These are phyloP conservation scores for Teleogryllus oceanicus DNA, from an alignment of 2,888 invertebrate genomes.

Conservation along the genomic window DNA sequence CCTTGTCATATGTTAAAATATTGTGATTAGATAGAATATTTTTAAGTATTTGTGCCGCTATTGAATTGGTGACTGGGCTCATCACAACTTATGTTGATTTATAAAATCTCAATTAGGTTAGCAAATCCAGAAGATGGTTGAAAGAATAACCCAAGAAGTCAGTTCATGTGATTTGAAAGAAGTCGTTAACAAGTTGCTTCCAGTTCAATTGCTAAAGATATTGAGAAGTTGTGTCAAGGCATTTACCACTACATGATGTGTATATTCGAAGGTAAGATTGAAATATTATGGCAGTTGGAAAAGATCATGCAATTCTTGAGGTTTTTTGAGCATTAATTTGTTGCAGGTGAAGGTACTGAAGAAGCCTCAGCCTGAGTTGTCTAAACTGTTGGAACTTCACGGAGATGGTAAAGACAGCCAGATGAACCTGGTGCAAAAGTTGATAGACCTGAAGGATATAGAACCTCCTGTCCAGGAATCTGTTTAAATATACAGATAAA, in stretches of 20 bases:
- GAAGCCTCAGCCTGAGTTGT: constrained; percentile 95
- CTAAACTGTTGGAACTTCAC: constrained; percentile 92
- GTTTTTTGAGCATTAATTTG: neutral
- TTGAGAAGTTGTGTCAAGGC: constrained; percentile 94
- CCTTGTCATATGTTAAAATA: too few relatives aligned
- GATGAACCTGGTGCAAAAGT: constrained; percentile 69
- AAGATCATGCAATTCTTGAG: neutral
- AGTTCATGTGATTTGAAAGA: constrained; percentile 87
- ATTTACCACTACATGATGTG: constrained; percentile 98
- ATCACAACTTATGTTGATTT: neutral
- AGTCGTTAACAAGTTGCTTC: constrained; percentile 93
- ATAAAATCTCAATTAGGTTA: constrained; percentile 55
- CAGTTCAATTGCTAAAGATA: constrained; percentile 98
- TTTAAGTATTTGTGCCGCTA: neutral
- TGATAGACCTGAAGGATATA: constrained; percentile 91
- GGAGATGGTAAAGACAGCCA: constrained; percentile 71
- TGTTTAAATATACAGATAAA: constrained; percentile 24
- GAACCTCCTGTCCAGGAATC: constrained; percentile 94
- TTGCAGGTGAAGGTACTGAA: constrained; percentile 92
- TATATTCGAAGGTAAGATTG: constrained; percentile 81
- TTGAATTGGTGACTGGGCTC: neutral
- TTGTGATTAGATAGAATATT: too few relatives aligned
- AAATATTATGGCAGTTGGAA: too few relatives aligned
- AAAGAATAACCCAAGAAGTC: constrained; percentile 91
- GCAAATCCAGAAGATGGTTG: constrained; percentile 95